Conservation (phyloP, 2,113 vertebrate species). For the Aramus guarauna region DNA sequence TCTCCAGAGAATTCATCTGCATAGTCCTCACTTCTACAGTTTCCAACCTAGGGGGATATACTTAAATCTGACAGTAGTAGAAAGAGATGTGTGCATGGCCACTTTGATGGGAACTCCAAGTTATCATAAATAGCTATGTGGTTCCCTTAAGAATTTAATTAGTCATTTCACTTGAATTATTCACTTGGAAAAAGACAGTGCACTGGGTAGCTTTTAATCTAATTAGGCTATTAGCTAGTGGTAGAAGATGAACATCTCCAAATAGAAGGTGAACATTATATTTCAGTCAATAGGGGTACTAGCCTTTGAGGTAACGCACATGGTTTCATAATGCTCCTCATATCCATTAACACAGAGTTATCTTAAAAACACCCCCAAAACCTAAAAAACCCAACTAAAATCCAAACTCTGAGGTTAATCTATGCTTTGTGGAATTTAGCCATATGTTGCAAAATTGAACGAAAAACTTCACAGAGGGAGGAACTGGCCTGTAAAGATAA, state of each 20-base stretch:
- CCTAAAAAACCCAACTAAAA: not conserved
- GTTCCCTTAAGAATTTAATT: constrained; percentile 34
- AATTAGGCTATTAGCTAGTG: constrained; percentile 59
- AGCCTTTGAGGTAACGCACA: not conserved
- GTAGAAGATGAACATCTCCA: not conserved
- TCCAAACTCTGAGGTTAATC: not conserved
- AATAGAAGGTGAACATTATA: constrained; percentile 10
- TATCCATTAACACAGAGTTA: not conserved
- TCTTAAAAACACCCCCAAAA: not conserved
- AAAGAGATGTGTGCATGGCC: not conserved
- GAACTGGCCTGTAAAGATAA: not conserved
- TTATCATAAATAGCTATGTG: not conserved
- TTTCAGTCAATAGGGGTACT: constrained; percentile 1
- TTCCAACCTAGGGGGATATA: not conserved
- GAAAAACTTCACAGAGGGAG: not conserved
- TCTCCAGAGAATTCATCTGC: not conserved
- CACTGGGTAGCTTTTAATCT: constrained; percentile 53
- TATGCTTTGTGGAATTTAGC: not conserved
- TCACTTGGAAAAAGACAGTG: constrained; percentile 50
- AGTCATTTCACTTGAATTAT: constrained; percentile 61
- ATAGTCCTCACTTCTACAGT: not conserved
- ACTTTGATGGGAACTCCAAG: not conserved
- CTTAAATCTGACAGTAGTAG: not conserved
- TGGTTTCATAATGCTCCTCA: not conserved
- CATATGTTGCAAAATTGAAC: not conserved